Evolutionary conservation across 23 tunicate species (phyloP), one percentile per base, ranked within the genome.

Genomic region (Trididemnum clinides): DNA sequence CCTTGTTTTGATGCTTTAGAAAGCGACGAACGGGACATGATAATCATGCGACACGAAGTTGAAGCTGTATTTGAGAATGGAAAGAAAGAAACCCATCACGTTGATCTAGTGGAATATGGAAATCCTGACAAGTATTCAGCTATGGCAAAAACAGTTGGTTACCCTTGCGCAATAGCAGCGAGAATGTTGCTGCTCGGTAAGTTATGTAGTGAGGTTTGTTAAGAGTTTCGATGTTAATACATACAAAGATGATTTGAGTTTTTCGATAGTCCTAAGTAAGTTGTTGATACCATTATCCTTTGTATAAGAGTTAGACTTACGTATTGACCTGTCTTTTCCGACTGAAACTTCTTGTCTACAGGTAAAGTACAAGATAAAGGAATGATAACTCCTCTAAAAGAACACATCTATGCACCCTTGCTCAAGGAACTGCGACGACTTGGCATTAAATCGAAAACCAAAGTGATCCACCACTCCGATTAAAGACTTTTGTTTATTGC

Each of bases 101-200:
- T 97, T 26, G 97, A 97, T 39, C 62, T 97, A 34, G 93, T 90
- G 6, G 88, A 83, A 34, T 97, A 97, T 36, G 99, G 99, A 26
- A 84, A 92, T 23, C 87, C 88, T 0, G 77, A 80, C 50, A 81
- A 82, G 33, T 88, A 97, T 70, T 80, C 99, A 6, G 99, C 99
- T 0, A 97, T 97, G 99, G 90, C 99, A n/a, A 86, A 82, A 57
- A 66, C 87, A 25, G 99, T 97, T 15, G 99, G 99, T n/a, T 97
- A 88, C 71, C 99, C 99, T 0, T 88, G 95, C 73, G 99, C 97
- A 12, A 87, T 97, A 33, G 90, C 95, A 1, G 89, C 99, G 23
- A 44, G 96, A 20, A 88, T 97, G 95, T 32, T 97, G 18, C 65
- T 97, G 62, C 75, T 83, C 5, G 93, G 98, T 94, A 78, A 57